Percentiles rank a stretch among this genome's conserved stretches.
Evolutionary conservation across 2,888 invertebrate genomes (phyloP).

Genomic region (Andrena camellia): DNA sequence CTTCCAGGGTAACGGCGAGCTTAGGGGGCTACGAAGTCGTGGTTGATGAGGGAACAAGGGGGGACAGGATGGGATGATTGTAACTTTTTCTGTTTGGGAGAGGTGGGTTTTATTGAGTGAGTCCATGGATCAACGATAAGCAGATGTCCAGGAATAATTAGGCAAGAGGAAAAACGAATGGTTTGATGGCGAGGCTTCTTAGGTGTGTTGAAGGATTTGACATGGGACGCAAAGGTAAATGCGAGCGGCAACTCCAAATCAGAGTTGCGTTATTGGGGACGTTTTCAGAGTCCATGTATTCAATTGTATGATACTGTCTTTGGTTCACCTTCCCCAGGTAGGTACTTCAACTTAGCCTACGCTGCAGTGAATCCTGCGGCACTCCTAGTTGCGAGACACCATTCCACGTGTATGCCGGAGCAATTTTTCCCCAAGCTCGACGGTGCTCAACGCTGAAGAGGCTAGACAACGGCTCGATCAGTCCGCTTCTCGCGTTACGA

Average conservation of each 20-base stretch:
- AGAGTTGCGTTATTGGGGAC: too few relatives aligned
- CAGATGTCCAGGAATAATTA: too few relatives aligned
- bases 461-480: constrained; percentile 21
- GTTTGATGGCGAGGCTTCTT: too few relatives aligned
- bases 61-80: neutral
- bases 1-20: neutral
- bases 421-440: constrained; percentile 28
- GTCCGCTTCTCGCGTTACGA: constrained; percentile 3
- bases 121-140: too few relatives aligned
- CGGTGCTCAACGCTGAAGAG: constrained; percentile 37
- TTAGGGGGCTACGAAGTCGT: neutral
- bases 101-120: too few relatives aligned
- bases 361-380: constrained; percentile 37
- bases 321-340: neutral
- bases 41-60: neutral
- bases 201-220: too few relatives aligned
- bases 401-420: constrained; percentile 28
- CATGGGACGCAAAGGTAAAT: too few relatives aligned
- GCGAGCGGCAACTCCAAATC: too few relatives aligned
- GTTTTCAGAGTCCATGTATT: neutral
- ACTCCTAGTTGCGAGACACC: constrained; percentile 40
- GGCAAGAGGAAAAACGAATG: too few relatives aligned
- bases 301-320: neutral
- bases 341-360: constrained; percentile 19
- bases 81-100: too few relatives aligned